These are phyloP conservation scores for Bradypus variegatus DNA, from an alignment of 2,797 vertebrate species.

Conservation along the genomic window DNA sequence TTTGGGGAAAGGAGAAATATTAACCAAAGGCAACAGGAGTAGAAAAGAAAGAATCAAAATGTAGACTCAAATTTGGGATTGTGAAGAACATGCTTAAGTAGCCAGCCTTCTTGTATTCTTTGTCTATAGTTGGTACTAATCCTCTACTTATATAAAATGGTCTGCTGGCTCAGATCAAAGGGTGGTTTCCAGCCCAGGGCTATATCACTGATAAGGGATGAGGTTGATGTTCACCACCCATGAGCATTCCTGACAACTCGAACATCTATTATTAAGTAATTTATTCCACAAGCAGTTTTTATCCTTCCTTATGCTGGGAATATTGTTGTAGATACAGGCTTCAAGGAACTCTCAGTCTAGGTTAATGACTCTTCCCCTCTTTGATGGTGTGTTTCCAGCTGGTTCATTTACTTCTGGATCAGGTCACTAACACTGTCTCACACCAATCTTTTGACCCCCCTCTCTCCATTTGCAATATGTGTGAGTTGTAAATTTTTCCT, in stretches of 20 bases:
- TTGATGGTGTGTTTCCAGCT: background rate
- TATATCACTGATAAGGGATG: background rate
- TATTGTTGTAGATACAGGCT: background rate
- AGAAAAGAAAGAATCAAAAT: conserved; percentile 12
- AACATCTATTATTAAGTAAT: background rate
- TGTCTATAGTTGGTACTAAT: background rate
- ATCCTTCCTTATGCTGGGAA: background rate
- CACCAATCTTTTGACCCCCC: background rate
- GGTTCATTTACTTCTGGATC: background rate
- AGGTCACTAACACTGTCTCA: background rate
- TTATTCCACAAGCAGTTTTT: conserved; percentile 4
- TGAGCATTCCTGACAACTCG: background rate
- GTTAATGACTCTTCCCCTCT: background rate
- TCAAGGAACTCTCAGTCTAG: background rate
- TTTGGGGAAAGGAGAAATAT: background rate
- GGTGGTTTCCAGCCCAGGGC: background rate
- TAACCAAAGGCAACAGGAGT: background rate
- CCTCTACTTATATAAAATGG: background rate
- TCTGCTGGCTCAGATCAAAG: background rate
- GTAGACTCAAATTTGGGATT: background rate
- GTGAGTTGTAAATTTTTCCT: background rate
- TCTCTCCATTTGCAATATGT: background rate
- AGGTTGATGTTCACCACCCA: background rate
- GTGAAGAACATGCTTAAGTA: background rate
- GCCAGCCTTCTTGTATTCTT: background rate